phyloP scores from a whole-genome alignment of 2,797 vertebrate genomes.

The Sebastolobus altivelis region DNA sequence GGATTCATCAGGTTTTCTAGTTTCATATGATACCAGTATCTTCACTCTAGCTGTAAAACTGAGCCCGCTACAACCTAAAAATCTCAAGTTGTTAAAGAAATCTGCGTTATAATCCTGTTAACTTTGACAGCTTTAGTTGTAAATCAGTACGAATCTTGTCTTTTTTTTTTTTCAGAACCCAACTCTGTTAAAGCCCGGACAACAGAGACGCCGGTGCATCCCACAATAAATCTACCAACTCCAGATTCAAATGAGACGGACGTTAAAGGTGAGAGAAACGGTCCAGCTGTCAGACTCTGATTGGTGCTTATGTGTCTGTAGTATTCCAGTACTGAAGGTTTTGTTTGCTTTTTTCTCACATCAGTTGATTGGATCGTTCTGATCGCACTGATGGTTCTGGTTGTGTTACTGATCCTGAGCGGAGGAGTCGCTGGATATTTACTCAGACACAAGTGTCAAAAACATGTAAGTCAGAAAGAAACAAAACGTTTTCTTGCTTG shows the following conservation, averaged over 20 bases:
- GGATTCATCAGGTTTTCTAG: no score
- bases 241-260: not conserved
- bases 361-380: not conserved
- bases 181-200: not conserved
- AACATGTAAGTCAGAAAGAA: not conserved
- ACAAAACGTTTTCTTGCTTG: no score
- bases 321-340: not conserved
- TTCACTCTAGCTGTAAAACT: no score
- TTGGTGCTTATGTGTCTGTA: no score
- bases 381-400: accelerated
- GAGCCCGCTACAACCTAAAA: no score
- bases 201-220: not conserved
- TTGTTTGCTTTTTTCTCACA: not conserved
- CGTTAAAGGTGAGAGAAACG: not conserved
- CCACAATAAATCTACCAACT: not conserved
- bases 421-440: not conserved
- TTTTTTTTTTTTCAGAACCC: conserved; percentile 7
- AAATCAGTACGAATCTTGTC: accelerated
- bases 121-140: no score
- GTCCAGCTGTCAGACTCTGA: not conserved
- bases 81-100: not conserved
- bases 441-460: accelerated
- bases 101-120: no score
- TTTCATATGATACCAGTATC: no score
- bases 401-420: accelerated